Conservation (phyloP, 2,888 invertebrate genomes). For the Euplagia quadripunctaria region DNA sequence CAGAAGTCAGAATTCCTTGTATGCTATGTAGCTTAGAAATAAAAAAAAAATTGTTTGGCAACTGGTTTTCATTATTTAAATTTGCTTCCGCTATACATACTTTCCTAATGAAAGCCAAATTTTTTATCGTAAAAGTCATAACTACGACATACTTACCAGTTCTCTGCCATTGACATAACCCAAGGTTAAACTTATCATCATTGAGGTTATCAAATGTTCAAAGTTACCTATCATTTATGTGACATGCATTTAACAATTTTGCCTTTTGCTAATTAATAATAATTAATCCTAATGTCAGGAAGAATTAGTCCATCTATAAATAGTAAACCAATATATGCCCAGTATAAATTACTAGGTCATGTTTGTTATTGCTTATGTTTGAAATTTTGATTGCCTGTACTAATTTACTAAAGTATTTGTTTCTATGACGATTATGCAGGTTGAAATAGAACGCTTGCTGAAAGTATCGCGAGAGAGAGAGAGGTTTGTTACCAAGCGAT, state of each 20-base stretch:
- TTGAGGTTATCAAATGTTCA: constrained; percentile 2
- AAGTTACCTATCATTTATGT: neutral
- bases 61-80: neutral
- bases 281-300: no score
- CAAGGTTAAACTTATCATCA: neutral
- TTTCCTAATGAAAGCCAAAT: neutral
- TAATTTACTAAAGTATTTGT: neutral
- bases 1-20: no score
- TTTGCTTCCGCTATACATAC: neutral
- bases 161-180: neutral
- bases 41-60: neutral
- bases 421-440: neutral
- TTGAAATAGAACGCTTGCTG: neutral
- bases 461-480: neutral
- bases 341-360: neutral
- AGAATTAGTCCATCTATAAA: neutral
- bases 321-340: neutral
- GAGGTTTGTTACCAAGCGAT: neutral
- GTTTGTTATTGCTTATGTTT: neutral
- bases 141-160: neutral
- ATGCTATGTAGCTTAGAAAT: no score
- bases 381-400: neutral
- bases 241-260: neutral
- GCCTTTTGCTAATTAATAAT: neutral
- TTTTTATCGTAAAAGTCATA: neutral